Evolutionary conservation across 2,113 vertebrate species (phyloP), one percentile per base, ranked within the genome.

Genomic region (Tychaedon coryphoeus): DNA sequence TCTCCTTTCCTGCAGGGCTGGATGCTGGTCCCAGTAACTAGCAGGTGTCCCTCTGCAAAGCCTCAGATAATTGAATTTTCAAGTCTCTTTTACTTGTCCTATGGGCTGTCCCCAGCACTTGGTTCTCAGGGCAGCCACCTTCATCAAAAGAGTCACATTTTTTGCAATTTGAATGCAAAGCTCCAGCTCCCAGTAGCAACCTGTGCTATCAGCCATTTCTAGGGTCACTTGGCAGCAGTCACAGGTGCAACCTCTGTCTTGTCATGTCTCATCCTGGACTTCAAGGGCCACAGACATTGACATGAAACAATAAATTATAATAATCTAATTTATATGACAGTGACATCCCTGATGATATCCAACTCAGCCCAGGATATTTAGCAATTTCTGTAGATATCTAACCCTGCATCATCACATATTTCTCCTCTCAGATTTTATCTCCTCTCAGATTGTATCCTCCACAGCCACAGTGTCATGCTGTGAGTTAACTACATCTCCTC

Each of bases 21-120:
- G 10, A 33, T 66, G 23, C 14, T 77, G 42, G 4, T 31, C 69
- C 1, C 2, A 38, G 26, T 20, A 9, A 58, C 12, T 34, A 23
- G 4, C 38, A 23, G 14, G 8, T 0, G 1, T 47, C 38, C 16
- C 26, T 34, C 4, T 33, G 19, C 23, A 56, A 67, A 67, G 6
- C 13, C 28, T 43, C 42, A 24, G 5, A 12, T 71, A 48, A 71
- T 1, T 42, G 25, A 75, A 67, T 81, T 84, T 91, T 84, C 19
- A 48, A 8, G 10, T 34, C 34, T 57, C 54, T 61, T 95, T 29
- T 51, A 58, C 12, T 12, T 78, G 14, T 3, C 24, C n/a, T 36
- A 0, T 50, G 14, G 15, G 6, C 6, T 74, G 24, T 16, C 9
- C 14, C 47, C 19, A n/a, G 2, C 5, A 28, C 5, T 34, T 40